Evolutionary conservation across 2,797 vertebrate genomes (phyloP), one percentile per base, ranked within the genome.

Genomic region (Enteromius anoplus): DNA sequence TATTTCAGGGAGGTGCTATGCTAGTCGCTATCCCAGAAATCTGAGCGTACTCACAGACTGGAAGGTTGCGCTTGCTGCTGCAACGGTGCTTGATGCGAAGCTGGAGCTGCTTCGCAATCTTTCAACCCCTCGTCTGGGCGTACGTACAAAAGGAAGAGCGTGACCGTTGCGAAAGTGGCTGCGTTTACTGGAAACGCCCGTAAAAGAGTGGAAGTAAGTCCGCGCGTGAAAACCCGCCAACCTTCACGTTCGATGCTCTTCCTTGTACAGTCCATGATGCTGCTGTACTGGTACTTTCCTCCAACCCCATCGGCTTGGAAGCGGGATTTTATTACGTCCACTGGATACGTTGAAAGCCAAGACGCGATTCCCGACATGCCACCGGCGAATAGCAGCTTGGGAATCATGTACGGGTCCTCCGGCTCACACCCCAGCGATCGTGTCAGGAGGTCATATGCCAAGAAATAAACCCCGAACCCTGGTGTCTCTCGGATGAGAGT

Each of bases 171-270:
- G 11, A 99, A 98, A 51, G 98, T 99, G 12, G 98, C 93, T 0
- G 98, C 98, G 0, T 99, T 99, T 85, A 99, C 98, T 0, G 98
- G 98, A 86, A 99, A 99, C 70, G 98, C 98, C 0, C 98, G 94
- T 19, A 99, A 95, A 21, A 99, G 94, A 0, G 98, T 99, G 89
- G 98, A 99, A 5, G 97, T 96, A 76, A 99, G 96, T 1, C 98
- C 98, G 1, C 96, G 94, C 0, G 97, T 97, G 90, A 99, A 99
- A 64, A 98, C 97, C 80, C 92, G 94, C 94, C 95, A 97, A 80
- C 98, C 98, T 90, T 99, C 98, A 0, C 89, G 92, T 1, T 85
- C 89, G 85, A 98, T 94, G 58, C 98, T 99, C 93, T 99, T 96
- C 0, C 92, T 91, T 34, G 95, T 75, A 0, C 98, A 99, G 95